These are phyloP conservation scores for Melipona quadrifasciata DNA, from an alignment of 1,140 invertebrate species.

Conservation along the genomic window DNA sequence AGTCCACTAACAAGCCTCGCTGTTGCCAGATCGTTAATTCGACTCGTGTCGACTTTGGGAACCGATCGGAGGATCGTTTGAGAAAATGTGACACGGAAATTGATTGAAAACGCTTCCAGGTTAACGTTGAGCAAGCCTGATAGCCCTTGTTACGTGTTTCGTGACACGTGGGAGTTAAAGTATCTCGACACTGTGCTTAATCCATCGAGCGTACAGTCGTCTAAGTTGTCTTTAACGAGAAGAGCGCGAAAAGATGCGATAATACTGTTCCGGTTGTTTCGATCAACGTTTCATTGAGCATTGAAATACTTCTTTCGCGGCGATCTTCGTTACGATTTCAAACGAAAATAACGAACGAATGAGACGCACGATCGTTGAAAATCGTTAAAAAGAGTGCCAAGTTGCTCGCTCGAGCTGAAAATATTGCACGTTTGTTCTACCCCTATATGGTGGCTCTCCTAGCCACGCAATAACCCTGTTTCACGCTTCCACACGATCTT, in stretches of 20 bases:
- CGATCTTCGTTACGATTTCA: not conserved
- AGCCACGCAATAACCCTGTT: no score
- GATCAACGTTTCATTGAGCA: not conserved
- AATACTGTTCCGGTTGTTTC: not conserved
- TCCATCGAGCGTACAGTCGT: not conserved
- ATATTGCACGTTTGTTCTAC: not conserved
- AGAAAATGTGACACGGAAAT: not conserved
- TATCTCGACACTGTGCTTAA: not conserved
- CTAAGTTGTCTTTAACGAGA: not conserved
- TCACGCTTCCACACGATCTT: not conserved
- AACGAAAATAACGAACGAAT: not conserved
- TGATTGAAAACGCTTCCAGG: not conserved
- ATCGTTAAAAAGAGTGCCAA: not conserved
- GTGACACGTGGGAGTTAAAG: conserved; percentile 7
- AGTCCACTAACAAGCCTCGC: no score
- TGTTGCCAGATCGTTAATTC: not conserved
- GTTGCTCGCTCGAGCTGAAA: not conserved
- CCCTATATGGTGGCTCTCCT: no score
- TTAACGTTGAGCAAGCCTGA: conserved; percentile 8
- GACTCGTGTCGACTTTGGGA: not conserved
- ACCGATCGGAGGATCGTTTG: not conserved
- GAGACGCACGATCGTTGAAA: not conserved
- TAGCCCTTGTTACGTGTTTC: not conserved
- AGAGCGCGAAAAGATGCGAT: not conserved
- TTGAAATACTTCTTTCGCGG: not conserved